phyloP scores from a whole-genome alignment of 2,888 invertebrate species.

The Drosophila birchii region DNA sequence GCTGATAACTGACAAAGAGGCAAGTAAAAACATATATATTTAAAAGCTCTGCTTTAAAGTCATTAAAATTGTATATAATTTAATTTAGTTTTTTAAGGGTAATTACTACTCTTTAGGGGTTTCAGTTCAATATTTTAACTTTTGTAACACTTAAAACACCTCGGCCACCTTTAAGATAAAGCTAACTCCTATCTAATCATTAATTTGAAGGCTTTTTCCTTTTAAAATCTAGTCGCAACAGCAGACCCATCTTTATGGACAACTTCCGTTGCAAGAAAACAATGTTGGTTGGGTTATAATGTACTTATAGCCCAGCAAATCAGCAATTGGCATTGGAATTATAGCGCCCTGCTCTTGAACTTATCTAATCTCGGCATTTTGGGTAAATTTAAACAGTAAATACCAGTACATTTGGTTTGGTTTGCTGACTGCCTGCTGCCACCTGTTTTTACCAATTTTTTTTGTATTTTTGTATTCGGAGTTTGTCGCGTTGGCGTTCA shows the following conservation, averaged over 20 bases:
- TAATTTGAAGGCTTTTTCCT: conserved; percentile 5
- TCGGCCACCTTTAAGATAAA: neutral
- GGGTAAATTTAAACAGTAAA: conserved; percentile 39
- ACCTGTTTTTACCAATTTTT: conserved; percentile 18
- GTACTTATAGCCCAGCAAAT: conserved; percentile 21
- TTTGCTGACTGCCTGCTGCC: conserved; percentile 13
- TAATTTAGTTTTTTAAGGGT: neutral
- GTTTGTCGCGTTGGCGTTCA: conserved; percentile 43
- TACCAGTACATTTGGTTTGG: conserved; percentile 27
- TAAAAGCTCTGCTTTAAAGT: neutral
- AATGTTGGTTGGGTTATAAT: neutral
- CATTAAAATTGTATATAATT: conserved; percentile 9
- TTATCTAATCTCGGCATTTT: conserved; percentile 49
- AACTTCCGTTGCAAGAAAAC: conserved; percentile 26
- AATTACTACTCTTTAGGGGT: neutral
- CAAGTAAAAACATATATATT: neutral
- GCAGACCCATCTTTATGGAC: conserved; percentile 37
- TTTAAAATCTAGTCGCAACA: conserved; percentile 1
- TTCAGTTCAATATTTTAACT: neutral
- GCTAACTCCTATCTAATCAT: conserved; percentile 20
- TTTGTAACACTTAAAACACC: neutral
- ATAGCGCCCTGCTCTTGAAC: conserved; percentile 37
- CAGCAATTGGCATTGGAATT: conserved; percentile 46
- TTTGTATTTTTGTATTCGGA: neutral
- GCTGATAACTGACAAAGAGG: conserved; percentile 14